Base-by-base conservation (phyloP, 2,888 invertebrate genomes). In the Alloplasta piceator region DNA sequence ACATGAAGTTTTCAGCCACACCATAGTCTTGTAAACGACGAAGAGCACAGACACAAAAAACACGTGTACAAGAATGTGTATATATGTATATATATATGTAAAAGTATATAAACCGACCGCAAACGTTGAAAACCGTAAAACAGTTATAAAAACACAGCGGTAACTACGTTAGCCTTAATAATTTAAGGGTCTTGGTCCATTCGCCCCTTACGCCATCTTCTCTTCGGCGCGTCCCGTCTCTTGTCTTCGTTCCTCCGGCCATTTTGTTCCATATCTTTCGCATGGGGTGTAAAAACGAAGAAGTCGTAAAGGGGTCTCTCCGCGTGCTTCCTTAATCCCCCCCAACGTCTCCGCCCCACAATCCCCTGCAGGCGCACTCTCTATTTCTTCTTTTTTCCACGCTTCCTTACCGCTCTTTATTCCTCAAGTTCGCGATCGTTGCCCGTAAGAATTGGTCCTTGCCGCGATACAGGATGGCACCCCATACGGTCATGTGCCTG, bases 101-200 rank as follows among this genome's bases (percentile, higher is more conserved):
- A n/a, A 77, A 73, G 73, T 76, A 80, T 71, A 75, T 67, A 78
- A 71, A 73, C 55, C 43, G 58, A 38, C 52, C 74, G 66, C 71
- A 72, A 79, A 72, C 83, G 81, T 74, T 74, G 80, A 78, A 84
- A 87, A 90, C 78, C 89, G 90, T 91, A 91, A 91, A 91, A 91
- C 90, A 91, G 91, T 91, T 91, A 91, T 91, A 91, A 91, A 90
- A 89, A 88, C 87, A 90, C 90, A 90, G 89, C 89, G 89, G 91
- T 91, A 91, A 91, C 91, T 90, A 89, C 90, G 91, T 91, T 91
- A 91, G 83, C 85, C 90, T 91, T 88, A 90, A 91, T 91, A 91
- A 91, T 91, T 89, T 89, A 91, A 86, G 87, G 38, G 67, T 41
- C 43, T 26, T 26, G 67, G 55, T 58, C 70, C 60, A 60, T 43